Percentiles rank a stretch among this genome's conserved stretches.
Conservation (phyloP, 2,113 vertebrate species). For the Cavia porcellus region DNA sequence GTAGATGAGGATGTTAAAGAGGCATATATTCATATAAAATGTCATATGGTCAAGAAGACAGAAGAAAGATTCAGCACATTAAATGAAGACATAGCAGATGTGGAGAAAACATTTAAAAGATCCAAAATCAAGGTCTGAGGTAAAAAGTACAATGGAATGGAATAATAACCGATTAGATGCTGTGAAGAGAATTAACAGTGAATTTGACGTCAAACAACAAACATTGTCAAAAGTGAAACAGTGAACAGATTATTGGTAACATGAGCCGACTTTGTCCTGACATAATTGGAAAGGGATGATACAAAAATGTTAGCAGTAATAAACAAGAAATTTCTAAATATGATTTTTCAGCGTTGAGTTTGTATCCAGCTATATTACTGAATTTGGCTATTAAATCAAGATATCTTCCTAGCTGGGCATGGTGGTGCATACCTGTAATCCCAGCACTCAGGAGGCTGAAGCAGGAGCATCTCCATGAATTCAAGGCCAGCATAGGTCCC, state of each 20-base stretch:
- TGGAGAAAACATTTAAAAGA: background rate
- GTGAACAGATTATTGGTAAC: no score
- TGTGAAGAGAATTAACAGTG: background rate
- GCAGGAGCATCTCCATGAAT: no score
- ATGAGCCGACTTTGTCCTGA: background rate
- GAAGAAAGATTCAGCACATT: background rate
- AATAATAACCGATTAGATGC: background rate
- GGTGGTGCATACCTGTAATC: no score
- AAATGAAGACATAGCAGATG: background rate
- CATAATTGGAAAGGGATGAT: background rate
- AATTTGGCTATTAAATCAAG: no score
- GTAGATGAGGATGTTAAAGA: background rate
- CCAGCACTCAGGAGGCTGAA: no score
- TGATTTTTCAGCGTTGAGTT: background rate
- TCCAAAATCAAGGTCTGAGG: background rate
- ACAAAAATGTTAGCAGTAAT: background rate
- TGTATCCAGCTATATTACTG: no score
- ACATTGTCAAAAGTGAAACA: background rate
- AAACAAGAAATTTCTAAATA: background rate
- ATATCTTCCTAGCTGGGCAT: no score
- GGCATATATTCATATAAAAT: background rate
- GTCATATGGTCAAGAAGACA: background rate
- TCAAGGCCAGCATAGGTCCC: no score
- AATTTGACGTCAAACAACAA: background rate
- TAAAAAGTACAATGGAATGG: background rate